Evolutionary conservation across 2,888 invertebrate species (phyloP).

Genomic region (Ditula angustiorana): DNA sequence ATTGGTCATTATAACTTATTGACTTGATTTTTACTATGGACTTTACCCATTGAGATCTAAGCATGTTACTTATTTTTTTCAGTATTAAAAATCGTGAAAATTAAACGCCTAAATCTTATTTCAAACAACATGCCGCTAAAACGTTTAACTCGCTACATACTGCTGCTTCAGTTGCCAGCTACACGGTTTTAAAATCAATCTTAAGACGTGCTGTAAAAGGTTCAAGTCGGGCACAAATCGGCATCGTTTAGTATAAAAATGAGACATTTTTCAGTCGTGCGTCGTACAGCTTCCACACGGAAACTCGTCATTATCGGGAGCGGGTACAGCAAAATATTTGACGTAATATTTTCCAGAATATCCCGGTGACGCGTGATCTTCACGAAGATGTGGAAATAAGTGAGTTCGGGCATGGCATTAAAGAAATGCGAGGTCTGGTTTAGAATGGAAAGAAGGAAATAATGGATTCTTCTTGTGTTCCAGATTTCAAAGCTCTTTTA

Average conservation of each 20-base stretch:
- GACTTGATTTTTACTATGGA: too few relatives aligned
- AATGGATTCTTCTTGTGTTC: background rate
- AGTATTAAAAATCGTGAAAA: background rate
- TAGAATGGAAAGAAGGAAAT: background rate
- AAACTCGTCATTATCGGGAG: constrained; percentile 30
- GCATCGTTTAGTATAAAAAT: constrained; percentile 7
- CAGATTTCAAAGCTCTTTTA: background rate
- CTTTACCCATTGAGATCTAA: too few relatives aligned
- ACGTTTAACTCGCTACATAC: background rate
- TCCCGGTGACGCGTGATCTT: constrained; percentile 11
- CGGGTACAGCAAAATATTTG: constrained; percentile 13
- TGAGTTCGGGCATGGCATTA: constrained; percentile 50
- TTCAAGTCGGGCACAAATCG: background rate
- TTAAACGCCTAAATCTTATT: background rate
- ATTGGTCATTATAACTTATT: too few relatives aligned
- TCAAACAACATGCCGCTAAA: too few relatives aligned
- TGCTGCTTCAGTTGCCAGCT: background rate
- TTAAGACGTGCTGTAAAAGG: background rate
- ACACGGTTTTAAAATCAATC: background rate
- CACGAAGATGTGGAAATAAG: constrained; percentile 15
- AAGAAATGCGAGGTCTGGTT: constrained; percentile 55
- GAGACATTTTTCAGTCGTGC: constrained; percentile 14
- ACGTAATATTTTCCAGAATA: constrained; percentile 25
- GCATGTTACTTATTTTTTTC: too few relatives aligned
- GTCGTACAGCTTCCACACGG: constrained; percentile 25